phyloP scores from a whole-genome alignment of 64 coral and sea anemone genomes.

The Anthopleura sola region DNA sequence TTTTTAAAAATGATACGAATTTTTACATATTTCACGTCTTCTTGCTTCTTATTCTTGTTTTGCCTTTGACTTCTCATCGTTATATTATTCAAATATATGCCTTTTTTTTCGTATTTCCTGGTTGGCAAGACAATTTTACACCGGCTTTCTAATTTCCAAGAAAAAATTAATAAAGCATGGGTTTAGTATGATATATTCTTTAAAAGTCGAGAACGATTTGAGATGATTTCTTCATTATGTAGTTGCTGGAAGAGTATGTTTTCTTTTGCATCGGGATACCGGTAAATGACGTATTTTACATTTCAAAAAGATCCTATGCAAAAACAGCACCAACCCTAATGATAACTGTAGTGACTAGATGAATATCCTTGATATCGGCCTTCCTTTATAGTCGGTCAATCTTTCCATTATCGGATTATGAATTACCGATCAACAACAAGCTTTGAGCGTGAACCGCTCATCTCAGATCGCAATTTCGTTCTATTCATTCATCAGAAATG shows the following conservation, averaged over 20 bases:
- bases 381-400: background rate
- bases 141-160: no score
- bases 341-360: conserved; percentile 1
- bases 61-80: no score
- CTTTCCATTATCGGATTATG: conserved; percentile 4
- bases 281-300: background rate
- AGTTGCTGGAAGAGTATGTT: background rate
- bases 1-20: background rate
- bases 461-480: background rate
- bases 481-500: conserved; percentile 6
- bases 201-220: background rate
- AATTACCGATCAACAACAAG: background rate
- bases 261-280: background rate
- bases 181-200: no score
- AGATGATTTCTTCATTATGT: background rate
- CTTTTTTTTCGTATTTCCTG: no score
- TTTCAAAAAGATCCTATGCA: background rate
- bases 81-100: no score
- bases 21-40: background rate
- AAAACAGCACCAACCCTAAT: background rate
- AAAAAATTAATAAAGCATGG: no score
- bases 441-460: background rate
- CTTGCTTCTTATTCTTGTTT: background rate
- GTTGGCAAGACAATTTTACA: no score
- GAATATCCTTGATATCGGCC: background rate